phyloP scores from a whole-genome alignment of 2,113 vertebrate genomes.

The Pavo muticus region DNA sequence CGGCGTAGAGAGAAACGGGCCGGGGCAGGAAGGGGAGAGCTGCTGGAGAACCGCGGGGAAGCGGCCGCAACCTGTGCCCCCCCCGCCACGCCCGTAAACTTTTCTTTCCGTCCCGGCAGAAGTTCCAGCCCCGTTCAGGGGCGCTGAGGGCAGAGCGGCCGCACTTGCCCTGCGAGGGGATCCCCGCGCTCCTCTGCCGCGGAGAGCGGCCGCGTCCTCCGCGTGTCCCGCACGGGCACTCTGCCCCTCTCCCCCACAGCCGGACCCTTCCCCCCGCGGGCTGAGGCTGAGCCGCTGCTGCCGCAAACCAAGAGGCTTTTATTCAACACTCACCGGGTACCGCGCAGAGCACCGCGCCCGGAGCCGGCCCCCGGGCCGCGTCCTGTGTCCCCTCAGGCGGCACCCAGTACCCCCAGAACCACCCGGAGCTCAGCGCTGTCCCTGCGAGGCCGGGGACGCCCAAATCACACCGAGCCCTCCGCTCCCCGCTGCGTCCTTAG shows the following conservation, averaged over 20 bases:
- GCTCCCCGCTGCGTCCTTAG: slow-evolving; percentile 34
- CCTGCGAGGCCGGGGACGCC: not conserved
- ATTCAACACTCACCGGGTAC: slow-evolving; percentile 28
- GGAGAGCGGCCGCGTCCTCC: no score
- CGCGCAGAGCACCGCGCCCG: not conserved
- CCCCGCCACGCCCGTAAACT: not conserved
- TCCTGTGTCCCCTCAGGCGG: not conserved
- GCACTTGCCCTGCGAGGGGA: no score
- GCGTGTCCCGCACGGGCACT: no score
- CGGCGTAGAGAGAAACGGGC: not conserved
- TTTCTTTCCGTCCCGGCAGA: not conserved
- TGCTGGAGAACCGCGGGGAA: not conserved
- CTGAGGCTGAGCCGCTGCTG: not conserved
- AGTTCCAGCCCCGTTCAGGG: not conserved
- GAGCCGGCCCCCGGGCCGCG: not conserved
- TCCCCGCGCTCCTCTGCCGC: no score
- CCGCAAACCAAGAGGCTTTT: slow-evolving; percentile 2
- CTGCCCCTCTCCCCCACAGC: not conserved
- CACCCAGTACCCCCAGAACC: not conserved
- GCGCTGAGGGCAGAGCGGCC: no score
- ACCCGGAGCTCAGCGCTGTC: not conserved
- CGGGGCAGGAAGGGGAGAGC: not conserved
- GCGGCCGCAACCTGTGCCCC: not conserved
- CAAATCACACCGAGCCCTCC: not conserved
- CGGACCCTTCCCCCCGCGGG: not conserved